phyloP scores from a whole-genome alignment of 2,113 vertebrate species.

The Muntiacus muntjak region DNA sequence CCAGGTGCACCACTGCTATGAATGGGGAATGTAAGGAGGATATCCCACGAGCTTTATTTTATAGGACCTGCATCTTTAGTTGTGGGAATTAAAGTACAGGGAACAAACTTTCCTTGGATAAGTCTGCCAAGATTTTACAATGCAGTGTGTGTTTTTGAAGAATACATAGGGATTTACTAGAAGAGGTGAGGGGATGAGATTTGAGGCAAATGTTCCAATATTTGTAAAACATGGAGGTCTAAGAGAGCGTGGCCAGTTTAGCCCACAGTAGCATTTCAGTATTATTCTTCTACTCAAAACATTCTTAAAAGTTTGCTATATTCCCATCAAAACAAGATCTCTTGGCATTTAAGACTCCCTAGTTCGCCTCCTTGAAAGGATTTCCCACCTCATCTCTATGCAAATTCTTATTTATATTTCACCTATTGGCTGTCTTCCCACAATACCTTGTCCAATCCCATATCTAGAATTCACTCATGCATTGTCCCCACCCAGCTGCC shows the following conservation, averaged over 20 bases:
- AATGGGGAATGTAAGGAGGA: not conserved
- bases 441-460: not conserved
- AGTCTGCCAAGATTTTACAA: not conserved
- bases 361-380: not conserved
- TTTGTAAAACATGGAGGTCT: not conserved
- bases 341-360: not conserved
- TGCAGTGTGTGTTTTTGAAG: not conserved
- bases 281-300: not conserved
- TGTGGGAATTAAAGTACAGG: not conserved
- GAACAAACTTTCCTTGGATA: not conserved
- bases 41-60: not conserved
- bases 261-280: not conserved
- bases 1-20: not conserved
- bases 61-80: not conserved
- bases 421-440: not conserved
- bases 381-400: constrained; percentile 1
- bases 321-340: not conserved
- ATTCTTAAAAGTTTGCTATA: not conserved
- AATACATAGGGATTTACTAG: not conserved
- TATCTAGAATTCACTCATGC: not conserved
- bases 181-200: not conserved
- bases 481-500: not conserved
- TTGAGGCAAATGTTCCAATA: not conserved
- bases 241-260: not conserved
- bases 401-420: not conserved